Base-by-base conservation (phyloP, 2,797 vertebrate genomes). In the Pristis pectinata region DNA sequence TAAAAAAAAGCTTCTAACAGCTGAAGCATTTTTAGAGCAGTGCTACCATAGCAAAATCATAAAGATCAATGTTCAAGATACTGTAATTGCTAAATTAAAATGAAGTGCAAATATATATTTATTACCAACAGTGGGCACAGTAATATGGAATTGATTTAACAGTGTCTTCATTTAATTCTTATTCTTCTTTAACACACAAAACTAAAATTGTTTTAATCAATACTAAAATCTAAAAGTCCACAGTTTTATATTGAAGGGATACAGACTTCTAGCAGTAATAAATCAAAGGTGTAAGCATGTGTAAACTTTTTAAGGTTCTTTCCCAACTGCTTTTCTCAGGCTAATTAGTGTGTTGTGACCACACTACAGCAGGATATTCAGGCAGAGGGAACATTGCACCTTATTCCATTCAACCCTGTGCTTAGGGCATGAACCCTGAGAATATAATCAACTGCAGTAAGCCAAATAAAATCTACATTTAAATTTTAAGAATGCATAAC, bases 401-500 rank as follows among this genome's bases (percentile, higher is more conserved):
- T 94, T 76, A 95, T 95, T 87, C 96, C 95, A 95, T 95, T 95
- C 95, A 96, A 95, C 96, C 96, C 95, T 95, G 96, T 95, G 91
- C 95, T 96, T 95, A 95, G 95, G 76, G 95, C 95, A 96, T 49
- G 94, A 95, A 96, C 96, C 96, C 96, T 96, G 95, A 95, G 95
- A 96, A 96, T 96, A 97, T 95, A 95, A 96, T 96, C 97, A 97
- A 97, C 95, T 96, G 95, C 96, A 95, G 96, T 96, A 97, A 96
- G 96, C 96, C 95, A 96, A 96, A 95, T 96, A 95, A 95, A 96
- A 94, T 94, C 96, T 95, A 94, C 89, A 94, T 94, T n/a, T 76
- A 27, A 53, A 76, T 74, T 94, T 94, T 34, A 53, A 13, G n/a
- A 70, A 70, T 93, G 19, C 37, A 44, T 17, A 30, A 93, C 61